Conservation (phyloP, 1,140 invertebrate genomes). For the Drosophila bocki region DNA sequence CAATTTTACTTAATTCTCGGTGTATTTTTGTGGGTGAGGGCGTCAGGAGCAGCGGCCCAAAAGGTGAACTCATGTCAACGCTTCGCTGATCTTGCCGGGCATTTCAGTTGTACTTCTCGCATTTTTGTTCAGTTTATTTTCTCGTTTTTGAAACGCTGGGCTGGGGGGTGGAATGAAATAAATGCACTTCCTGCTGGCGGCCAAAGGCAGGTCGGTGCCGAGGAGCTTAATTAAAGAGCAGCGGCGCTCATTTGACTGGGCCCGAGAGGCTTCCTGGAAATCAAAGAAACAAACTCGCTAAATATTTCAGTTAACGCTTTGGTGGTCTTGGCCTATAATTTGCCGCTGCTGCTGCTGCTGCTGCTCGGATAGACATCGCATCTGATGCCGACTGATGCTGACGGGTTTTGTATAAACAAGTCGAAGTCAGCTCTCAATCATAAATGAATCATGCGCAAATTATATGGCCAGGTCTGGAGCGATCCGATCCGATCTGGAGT, state of each 20-base stretch:
- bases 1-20: background rate
- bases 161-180: constrained; percentile 23
- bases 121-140: constrained; percentile 11
- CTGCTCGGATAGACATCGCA: constrained; percentile 36
- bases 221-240: constrained; percentile 77
- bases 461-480: constrained; percentile 63
- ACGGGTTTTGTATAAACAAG: constrained; percentile 77
- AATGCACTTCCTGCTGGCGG: constrained; percentile 61
- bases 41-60: constrained; percentile 9
- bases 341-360: constrained; percentile 41
- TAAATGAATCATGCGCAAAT: constrained; percentile 83
- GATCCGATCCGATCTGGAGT: constrained; percentile 16
- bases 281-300: constrained; percentile 83
- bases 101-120: constrained; percentile 31
- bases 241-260: constrained; percentile 74
- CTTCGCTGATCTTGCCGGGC: constrained; percentile 58
- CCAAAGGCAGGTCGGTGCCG: constrained; percentile 52
- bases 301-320: constrained; percentile 84
- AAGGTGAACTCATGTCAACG: constrained; percentile 70
- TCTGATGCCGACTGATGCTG: constrained; percentile 50
- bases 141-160: constrained; percentile 8
- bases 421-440: constrained; percentile 72
- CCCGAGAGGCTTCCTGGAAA: constrained; percentile 76
- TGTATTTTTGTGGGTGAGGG: constrained; percentile 23
- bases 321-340: constrained; percentile 83